A percentile compares a stretch with the other conserved stretches of the same genome.
Conservation (phyloP, 1,140 invertebrate genomes). For the Bombyx mori region DNA sequence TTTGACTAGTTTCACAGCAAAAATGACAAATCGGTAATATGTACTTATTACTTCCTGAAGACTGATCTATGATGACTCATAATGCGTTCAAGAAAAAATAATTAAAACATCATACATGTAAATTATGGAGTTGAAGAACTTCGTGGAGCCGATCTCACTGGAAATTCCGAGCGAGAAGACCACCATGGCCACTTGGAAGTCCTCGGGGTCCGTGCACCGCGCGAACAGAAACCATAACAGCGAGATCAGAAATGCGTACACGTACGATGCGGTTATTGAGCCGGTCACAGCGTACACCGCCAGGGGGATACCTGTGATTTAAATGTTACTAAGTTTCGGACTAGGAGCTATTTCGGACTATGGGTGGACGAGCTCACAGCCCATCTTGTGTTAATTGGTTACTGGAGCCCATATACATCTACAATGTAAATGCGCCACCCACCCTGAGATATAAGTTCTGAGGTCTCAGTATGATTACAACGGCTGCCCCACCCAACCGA, state of each 20-base stretch:
- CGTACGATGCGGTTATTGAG: conserved; percentile 12
- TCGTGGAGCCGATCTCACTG: conserved; percentile 15
- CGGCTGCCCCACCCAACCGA: too few relatives aligned
- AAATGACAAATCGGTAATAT: too few relatives aligned
- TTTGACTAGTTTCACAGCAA: too few relatives aligned
- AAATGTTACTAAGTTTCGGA: too few relatives aligned
- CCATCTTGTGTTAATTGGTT: neutral
- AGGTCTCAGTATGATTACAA: too few relatives aligned
- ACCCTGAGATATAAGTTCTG: too few relatives aligned
- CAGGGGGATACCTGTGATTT: conserved; percentile 18
- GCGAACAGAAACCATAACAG: conserved; percentile 37
- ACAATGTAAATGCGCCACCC: too few relatives aligned
- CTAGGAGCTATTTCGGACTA: too few relatives aligned
- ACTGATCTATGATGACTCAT: too few relatives aligned
- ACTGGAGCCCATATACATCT: neutral
- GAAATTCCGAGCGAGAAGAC: conserved; percentile 12
- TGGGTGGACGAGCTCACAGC: too few relatives aligned
- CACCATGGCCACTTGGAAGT: conserved; percentile 19
- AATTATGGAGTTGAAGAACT: conserved; percentile 11
- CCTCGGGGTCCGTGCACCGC: conserved; percentile 22
- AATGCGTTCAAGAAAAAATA: neutral
- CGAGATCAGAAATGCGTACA: conserved; percentile 36
- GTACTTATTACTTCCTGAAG: too few relatives aligned
- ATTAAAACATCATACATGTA: conserved; percentile 11
- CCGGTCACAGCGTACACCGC: conserved; percentile 20